Evolutionary conservation across 2,888 invertebrate genomes (phyloP).

Genomic region (Alviniconcha strummeri): DNA sequence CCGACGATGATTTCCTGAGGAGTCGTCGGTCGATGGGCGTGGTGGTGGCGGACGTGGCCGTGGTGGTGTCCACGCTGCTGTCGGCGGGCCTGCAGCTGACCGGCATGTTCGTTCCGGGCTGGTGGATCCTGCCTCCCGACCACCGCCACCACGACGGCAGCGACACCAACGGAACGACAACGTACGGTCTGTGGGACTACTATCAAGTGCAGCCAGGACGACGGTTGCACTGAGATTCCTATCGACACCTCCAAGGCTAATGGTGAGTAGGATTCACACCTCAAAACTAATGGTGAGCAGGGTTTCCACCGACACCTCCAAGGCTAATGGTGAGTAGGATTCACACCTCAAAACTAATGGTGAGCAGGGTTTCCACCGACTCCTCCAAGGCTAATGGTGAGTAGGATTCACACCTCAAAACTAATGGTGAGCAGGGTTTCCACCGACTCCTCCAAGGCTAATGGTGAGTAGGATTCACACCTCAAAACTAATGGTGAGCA

Average conservation of each 20-base stretch:
- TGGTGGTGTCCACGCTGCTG: background rate
- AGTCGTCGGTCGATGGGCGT: too few species aligned
- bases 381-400: too few species aligned
- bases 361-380: too few species aligned
- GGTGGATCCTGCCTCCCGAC: constrained; percentile 27
- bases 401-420: too few species aligned
- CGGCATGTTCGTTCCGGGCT: constrained; percentile 24
- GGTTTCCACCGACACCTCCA: background rate
- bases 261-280: background rate
- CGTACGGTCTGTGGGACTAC: constrained; percentile 19
- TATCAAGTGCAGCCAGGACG: background rate
- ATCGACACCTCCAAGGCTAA: constrained; percentile 16
- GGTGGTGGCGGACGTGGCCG: too few species aligned
- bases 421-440: too few species aligned
- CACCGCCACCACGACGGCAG: background rate
- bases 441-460: too few species aligned
- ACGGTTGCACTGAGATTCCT: background rate
- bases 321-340: constrained; percentile 13
- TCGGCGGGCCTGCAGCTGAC: constrained; percentile 21
- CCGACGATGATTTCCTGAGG: too few species aligned
- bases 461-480: too few species aligned
- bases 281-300: too few species aligned
- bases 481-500: too few species aligned
- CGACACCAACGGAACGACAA: constrained; percentile 1
- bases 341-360: too few species aligned